Base-by-base conservation (phyloP, 1,140 invertebrate genomes). In the Cheumatopsyche charites region DNA sequence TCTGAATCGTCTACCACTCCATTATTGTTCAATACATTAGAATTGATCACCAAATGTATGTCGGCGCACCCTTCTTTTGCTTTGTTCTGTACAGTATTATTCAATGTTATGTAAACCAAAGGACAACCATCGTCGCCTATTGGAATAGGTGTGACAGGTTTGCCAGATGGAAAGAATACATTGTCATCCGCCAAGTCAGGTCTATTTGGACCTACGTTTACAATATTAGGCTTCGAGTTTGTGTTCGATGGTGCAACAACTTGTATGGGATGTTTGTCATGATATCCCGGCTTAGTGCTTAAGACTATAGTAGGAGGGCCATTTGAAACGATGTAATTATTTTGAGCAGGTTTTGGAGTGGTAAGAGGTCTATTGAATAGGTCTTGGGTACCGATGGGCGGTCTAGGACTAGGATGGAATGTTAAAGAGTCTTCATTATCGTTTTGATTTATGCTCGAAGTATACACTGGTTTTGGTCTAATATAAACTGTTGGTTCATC, bases 21-120 rank as follows among this genome's bases (percentile, higher is more conserved):
- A 45, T 75, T 72, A 5, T 65, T 75, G n/a, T 67, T 41, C 7
- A 69, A 41, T 19, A 75, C 70, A 23, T 75, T 66, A 15, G 73
- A 71, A 47, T 75, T 75, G 6, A 75, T 70, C 15, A 70, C 55
- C 23, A 75, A 55, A 67, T 75, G 70, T 41, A 75, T 70, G 52
- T 75, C 73, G 13, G 70, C 62, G 47, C 73, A 75, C 5, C 62
- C 70, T 66, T 70, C 63, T 42, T 75, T 75, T 15, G 73, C 49
- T 26, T 70, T 41, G 19, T 36, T 49, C 21, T 75, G 70, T 6
- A 72, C 49, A 43, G 70, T 72, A 66, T 75, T 75, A 52, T 75
- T 75, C 0, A 75, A n/a, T 9, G 73, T 72, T 21, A 75, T 36
- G 26, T 70, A 75, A 13, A 75, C 70, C 23, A 67, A 69, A 15